These are phyloP conservation scores for Pangasius larnaudii DNA, from an alignment of 2,797 vertebrate genomes.

Conservation along the genomic window DNA sequence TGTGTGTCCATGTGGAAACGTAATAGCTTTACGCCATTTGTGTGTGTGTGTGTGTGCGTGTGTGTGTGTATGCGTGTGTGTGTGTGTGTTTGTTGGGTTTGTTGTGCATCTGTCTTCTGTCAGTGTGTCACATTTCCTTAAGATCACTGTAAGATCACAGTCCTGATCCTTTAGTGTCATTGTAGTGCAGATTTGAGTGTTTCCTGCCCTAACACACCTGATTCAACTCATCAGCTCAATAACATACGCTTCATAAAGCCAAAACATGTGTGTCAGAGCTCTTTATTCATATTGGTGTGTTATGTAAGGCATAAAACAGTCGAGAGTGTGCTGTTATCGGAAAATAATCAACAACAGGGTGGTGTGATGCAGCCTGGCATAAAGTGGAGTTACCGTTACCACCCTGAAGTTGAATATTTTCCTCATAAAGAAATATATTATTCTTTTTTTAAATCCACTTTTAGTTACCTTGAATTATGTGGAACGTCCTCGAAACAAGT, in stretches of 20 bases:
- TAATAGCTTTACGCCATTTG: not conserved
- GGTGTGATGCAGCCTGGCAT: not conserved
- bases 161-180: not conserved
- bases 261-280: not conserved
- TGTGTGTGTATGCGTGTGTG: not conserved
- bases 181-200: not conserved
- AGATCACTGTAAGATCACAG: slow-evolving; percentile 9
- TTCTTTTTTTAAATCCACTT: not conserved
- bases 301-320: not conserved
- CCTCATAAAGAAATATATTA: not conserved
- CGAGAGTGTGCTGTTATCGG: not conserved
- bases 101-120: slow-evolving; percentile 20
- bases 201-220: not conserved
- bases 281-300: not conserved
- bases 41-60: not conserved
- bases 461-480: not conserved
- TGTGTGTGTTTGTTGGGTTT: slow-evolving; percentile 9
- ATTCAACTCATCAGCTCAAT: not conserved
- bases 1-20: slow-evolving; percentile 22
- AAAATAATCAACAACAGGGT: not conserved
- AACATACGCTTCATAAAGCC: not conserved
- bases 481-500: not conserved
- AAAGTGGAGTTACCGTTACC: not conserved
- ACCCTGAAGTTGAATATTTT: not conserved
- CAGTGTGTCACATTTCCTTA: not conserved